Evolutionary conservation across 2,113 vertebrate species (phyloP).

Genomic region (Corapipo altera): DNA sequence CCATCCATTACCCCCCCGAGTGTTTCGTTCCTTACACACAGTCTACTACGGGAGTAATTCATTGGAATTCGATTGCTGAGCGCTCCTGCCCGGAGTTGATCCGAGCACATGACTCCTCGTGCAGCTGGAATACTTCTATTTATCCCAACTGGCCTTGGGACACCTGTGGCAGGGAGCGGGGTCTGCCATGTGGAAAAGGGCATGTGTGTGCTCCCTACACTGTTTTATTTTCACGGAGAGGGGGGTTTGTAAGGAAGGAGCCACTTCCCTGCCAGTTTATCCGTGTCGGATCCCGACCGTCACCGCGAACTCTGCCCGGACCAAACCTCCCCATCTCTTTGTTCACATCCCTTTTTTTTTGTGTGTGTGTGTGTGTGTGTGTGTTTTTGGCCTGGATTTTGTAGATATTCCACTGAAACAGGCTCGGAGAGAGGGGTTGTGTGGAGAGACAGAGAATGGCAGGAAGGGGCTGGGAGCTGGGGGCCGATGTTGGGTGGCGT

Average conservation of each 20-base stretch:
- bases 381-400: not conserved
- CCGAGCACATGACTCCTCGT: fast-evolving
- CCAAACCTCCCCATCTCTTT: not conserved
- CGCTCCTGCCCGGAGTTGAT: not conserved
- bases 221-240: not conserved
- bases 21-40: not conserved
- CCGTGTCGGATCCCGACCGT: not conserved
- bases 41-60: not conserved
- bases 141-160: not conserved
- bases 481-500: not conserved
- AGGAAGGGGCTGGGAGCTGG: not conserved
- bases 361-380: not conserved
- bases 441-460: not conserved
- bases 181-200: not conserved
- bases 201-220: not conserved
- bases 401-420: not conserved
- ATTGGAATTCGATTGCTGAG: not conserved
- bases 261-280: not conserved
- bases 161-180: not conserved
- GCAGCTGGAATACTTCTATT: not conserved
- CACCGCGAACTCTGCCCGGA: not conserved
- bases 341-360: not conserved
- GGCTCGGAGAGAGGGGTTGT: not conserved
- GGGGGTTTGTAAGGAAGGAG: not conserved
- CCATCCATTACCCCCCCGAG: not conserved